These are phyloP conservation scores for Stichopus horrens DNA, from an alignment of 53 echinoderm and acorn worm genomes.

Conservation along the genomic window DNA sequence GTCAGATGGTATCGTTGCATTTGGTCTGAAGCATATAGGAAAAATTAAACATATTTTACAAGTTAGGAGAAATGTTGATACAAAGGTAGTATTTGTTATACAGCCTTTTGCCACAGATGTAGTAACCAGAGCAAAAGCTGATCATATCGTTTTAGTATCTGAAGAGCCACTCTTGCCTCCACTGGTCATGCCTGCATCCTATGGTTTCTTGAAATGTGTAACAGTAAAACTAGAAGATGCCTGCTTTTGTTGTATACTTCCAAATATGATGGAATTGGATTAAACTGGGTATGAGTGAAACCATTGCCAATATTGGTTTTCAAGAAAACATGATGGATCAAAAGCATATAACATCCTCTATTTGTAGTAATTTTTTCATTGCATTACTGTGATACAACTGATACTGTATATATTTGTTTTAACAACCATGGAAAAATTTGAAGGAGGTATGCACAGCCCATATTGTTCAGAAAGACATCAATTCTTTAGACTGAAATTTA, in stretches of 20 bases:
- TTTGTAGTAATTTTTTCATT: neutral
- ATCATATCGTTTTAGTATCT: conserved; percentile 3
- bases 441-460: no score
- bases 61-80: neutral
- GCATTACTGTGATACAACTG: neutral
- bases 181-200: neutral
- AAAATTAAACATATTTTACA: neutral
- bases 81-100: conserved; percentile 6
- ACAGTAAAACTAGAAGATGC: neutral
- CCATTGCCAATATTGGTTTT: neutral
- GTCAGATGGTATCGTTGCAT: conserved; percentile 6
- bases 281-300: conserved; percentile 3
- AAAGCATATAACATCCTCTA: neutral
- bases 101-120: conserved; percentile 3
- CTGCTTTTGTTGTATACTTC: neutral
- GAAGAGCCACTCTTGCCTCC: conserved; percentile 24
- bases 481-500: no score
- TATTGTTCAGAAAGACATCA: no score
- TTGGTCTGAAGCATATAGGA: no score
- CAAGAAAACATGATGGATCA: neutral
- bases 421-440: no score
- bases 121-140: neutral
- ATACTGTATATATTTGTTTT: neutral
- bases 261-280: conserved; percentile 31
- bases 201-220: conserved; percentile 23